Evolutionary conservation across 2,113 vertebrate genomes (phyloP), one percentile per base, ranked within the genome.

Genomic region (Pteropus alecto): DNA sequence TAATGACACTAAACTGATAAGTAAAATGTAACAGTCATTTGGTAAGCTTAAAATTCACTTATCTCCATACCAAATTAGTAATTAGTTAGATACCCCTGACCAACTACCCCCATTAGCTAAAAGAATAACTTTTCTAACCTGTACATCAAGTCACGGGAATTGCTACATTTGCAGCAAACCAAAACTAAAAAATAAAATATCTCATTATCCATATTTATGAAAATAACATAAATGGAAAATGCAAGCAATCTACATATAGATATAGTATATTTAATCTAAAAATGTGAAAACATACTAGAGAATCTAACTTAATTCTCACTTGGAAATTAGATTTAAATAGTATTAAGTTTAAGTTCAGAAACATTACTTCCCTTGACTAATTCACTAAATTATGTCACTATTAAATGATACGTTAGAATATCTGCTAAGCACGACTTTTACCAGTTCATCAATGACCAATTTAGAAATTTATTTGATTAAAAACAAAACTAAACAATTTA

Each of bases 41-140:
- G 18, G 35, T 90, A 90, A 96, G 63, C 61, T 79, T 90, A 90
- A 90, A 93, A 94, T 81, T 70, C 28, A 95, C 43, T 94, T 67
- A 28, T 14, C 30, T 86, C 84, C 61, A 84, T 41, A 87, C 6
- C 77, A 92, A 65, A 92, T 28, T 92, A 6, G 13, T 41, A 95
- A 90, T 24, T 96, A 68, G 9, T 48, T 70, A 95, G 6, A 54
- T 51, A 83, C 73, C 84, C n/a, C 56, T 90, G 26, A 82, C 19
- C 54, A 93, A 58, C 33, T 65, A 60, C 7, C 26, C 3, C 15
- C 56, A 85, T n/a, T 46, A 76, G 18, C 73, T 33, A 70, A 48
- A 84, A 82, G 1, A 90, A 13, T 33, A 51, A 85, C 15, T 77
- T 76, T 89, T 92, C 82, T 81, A 82, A 71, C 38, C 15, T 58